Evolutionary conservation across 2,113 vertebrate genomes (phyloP).

Genomic region (Catharus bicknelli): DNA sequence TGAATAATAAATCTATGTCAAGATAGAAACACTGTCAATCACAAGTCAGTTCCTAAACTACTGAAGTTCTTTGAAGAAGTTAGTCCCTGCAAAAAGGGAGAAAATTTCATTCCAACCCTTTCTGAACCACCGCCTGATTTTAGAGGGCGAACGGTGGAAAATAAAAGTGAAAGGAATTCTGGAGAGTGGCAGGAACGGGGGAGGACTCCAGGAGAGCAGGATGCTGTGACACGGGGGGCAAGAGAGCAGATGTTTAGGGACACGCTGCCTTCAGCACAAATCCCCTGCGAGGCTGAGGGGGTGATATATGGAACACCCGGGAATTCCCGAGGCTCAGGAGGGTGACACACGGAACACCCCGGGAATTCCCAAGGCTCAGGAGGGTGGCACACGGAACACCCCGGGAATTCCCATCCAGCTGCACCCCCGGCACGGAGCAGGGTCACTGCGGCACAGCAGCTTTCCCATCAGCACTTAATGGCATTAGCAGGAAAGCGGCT

Average conservation of each 20-base stretch:
- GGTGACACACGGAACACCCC: too few species aligned
- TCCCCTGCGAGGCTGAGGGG: rapidly evolving
- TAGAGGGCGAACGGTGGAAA: not conserved
- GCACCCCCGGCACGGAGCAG: rapidly evolving
- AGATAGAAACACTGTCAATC: not conserved
- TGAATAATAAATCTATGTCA: not conserved
- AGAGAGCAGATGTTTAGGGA: not conserved
- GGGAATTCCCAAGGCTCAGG: too few species aligned
- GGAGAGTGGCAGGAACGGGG: not conserved
- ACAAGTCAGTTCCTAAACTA: not conserved
- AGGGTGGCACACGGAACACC: too few species aligned
- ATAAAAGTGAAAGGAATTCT: not conserved
- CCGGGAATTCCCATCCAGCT: not conserved
- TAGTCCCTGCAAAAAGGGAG: rapidly evolving
- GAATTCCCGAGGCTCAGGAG: too few species aligned
- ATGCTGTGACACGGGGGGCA: not conserved
- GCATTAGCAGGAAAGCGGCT: slow-evolving; percentile 26
- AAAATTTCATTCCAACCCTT: not conserved
- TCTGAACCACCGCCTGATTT: not conserved
- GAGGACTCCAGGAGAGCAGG: not conserved
- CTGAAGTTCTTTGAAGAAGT: not conserved
- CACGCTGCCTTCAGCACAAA: rapidly evolving
- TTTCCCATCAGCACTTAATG: slow-evolving; percentile 22
- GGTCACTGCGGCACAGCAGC: not conserved
- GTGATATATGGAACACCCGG: rapidly evolving